Evolutionary conservation across 2,888 invertebrate species (phyloP).

Genomic region (Papilio gigon): DNA sequence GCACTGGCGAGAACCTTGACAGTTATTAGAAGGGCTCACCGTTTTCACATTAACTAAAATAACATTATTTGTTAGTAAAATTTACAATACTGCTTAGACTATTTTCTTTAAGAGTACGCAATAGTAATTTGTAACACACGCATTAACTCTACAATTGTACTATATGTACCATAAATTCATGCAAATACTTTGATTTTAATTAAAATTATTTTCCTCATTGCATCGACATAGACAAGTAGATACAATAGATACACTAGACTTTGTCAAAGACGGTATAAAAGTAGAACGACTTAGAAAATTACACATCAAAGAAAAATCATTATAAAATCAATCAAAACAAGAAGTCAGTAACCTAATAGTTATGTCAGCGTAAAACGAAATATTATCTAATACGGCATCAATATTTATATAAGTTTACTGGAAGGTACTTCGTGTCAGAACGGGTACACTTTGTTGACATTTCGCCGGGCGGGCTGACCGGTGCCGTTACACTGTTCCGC

Average conservation of each 20-base stretch:
- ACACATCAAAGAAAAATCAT: background rate
- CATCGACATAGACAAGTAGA: background rate
- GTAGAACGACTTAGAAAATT: background rate
- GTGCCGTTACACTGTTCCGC: conserved; percentile 71
- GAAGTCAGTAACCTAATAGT: conserved; percentile 38
- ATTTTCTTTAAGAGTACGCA: background rate
- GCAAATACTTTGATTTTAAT: background rate
- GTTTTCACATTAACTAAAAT: conserved; percentile 11
- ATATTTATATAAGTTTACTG: conserved; percentile 44
- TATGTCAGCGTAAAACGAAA: conserved; percentile 43
- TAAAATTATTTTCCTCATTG: background rate
- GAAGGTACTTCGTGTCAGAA: conserved; percentile 37
- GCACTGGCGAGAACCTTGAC: conserved; percentile 25
- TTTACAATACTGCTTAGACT: background rate
- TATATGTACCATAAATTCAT: background rate
- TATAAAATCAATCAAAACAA: conserved; percentile 18
- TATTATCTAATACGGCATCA: conserved; percentile 40
- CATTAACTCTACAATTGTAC: background rate
- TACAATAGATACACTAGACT: background rate
- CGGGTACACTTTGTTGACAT: conserved; percentile 61
- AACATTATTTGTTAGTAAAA: background rate
- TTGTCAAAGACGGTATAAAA: background rate
- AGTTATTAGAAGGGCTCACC: conserved; percentile 37
- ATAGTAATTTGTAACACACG: background rate
- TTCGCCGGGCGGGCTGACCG: conserved; percentile 56